Base-by-base conservation (phyloP, 1,140 invertebrate genomes). In the Anagrus nilaparvatae region DNA sequence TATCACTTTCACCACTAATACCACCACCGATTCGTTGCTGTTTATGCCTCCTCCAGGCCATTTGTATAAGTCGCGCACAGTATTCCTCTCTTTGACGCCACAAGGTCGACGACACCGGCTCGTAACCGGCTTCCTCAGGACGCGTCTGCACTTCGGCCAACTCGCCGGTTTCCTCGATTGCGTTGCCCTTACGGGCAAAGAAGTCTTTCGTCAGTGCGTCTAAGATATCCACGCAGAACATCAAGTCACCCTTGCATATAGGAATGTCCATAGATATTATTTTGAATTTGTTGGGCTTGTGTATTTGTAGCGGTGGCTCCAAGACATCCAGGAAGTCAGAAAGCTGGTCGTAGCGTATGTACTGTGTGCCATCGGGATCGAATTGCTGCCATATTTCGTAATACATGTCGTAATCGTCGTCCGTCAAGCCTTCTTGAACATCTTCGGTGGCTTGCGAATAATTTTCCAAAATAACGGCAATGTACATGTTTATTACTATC, bases 401-500 rank as follows among this genome's bases (percentile, higher is more conserved):
- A 70, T 96, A 98, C 91, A 97, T 96, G 63, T 98, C 95, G 71
- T 97, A 97, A 65, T 98, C 94, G 67, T 98, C 94, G 61, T 96
- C 92, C 21, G 94, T 97, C 30, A 97, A 74, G 55, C 94, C 93
- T 68, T 97, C 93, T 62, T 97, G 93, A 30, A 97, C 95, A 67
- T 97, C 95, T 71, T 97, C 94, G 29, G 93, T 97, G 23, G 94
- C 94, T 55, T 75, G 73, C 42, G 89, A 95, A 70, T 97, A 98
- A 69, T 97, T 98, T 70, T 98, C 94, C 66, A 98, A 79, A 67
- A 98, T 97, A 61, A 97, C 92, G 58, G 93, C 93, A 68, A 97
- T 97, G 78, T 97, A 97, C 94, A 97, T 97, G 79, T 97, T 97
- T 64, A 97, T 94, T 48, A 97, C 90, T 60, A 98, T 97, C 53